Percentiles rank a stretch among this genome's conserved stretches.
Evolutionary conservation across 1,140 invertebrate species (phyloP).

Genomic region (Drosophila parabipectinata): DNA sequence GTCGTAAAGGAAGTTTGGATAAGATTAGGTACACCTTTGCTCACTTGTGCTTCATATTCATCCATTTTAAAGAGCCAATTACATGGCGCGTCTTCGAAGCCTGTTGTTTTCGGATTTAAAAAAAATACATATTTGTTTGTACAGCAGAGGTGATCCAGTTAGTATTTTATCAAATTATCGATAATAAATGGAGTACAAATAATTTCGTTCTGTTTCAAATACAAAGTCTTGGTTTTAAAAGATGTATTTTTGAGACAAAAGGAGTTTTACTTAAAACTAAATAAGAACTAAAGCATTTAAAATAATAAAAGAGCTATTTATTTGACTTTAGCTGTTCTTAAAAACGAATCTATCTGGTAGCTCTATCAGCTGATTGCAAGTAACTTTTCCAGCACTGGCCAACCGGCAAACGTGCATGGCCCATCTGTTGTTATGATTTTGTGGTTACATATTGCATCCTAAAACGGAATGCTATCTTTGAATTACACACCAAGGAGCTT

Average conservation of each 20-base stretch:
- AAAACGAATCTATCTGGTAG: neutral
- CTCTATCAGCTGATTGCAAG: conserved; percentile 3
- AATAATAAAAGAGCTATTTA: neutral
- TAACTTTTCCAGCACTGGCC: conserved; percentile 9
- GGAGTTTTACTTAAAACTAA: no score
- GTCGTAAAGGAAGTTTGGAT: neutral
- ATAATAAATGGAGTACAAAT: neutral
- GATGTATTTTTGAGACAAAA: no score
- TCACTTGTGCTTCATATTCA: conserved; percentile 73
- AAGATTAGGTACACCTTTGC: conserved; percentile 5
- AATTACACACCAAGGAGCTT: conserved; percentile 34
- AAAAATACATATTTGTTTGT: neutral
- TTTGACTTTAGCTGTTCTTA: neutral
- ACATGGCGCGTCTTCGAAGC: conserved; percentile 1
- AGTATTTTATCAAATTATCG: neutral
- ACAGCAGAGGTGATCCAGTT: conserved; percentile 1
- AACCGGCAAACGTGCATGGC: conserved; percentile 30
- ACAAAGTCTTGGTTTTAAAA: no score
- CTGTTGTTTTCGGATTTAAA: conserved; percentile 1
- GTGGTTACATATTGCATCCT: conserved; percentile 26
- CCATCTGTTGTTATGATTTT: conserved; percentile 25
- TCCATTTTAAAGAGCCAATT: conserved; percentile 36
- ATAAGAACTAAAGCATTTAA: no score
- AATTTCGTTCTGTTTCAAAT: no score
- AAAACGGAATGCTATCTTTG: conserved; percentile 26